These are phyloP conservation scores for Incurvaria masculella DNA, from an alignment of 2,888 invertebrate genomes.

Conservation along the genomic window DNA sequence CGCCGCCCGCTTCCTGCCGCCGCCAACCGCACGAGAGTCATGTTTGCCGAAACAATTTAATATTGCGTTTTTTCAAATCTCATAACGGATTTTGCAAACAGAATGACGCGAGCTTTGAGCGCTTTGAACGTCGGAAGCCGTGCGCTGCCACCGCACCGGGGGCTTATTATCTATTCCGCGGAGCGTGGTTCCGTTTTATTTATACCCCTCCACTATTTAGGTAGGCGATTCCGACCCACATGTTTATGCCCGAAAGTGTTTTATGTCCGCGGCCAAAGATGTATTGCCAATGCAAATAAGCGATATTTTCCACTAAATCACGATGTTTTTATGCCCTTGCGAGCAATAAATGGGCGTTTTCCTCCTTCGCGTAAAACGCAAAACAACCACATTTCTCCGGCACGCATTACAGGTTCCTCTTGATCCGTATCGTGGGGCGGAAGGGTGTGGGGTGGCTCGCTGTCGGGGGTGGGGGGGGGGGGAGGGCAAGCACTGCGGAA, in stretches of 20 bases:
- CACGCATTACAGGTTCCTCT: conserved; percentile 26
- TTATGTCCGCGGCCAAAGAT: conserved; percentile 30
- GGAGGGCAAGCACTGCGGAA: too few species aligned
- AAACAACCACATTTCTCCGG: conserved; percentile 32
- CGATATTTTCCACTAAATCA: conserved; percentile 40
- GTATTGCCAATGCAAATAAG: conserved; percentile 44
- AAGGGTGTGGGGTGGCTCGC: too few species aligned
- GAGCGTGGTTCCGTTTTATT: neutral
- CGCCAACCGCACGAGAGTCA: too few species aligned
- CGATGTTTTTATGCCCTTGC: conserved; percentile 28
- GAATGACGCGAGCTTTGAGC: too few species aligned
- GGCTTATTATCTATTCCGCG: neutral
- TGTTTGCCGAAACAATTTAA: neutral
- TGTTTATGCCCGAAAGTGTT: conserved; percentile 21
- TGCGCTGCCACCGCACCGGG: neutral
- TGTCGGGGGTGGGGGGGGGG: too few species aligned
- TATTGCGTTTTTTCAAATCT: neutral
- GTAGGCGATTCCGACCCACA: neutral
- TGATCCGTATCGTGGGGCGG: neutral
- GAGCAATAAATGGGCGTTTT: conserved; percentile 29
- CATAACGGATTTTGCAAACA: too few species aligned
- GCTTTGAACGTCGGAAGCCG: neutral
- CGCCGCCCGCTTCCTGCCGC: too few species aligned
- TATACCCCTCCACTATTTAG: neutral
- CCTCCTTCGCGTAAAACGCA: conserved; percentile 22